Percentiles rank a stretch among this genome's conserved stretches.
phyloP scores from a whole-genome alignment of 2,888 invertebrate species.

The Pheosia gnoma region DNA sequence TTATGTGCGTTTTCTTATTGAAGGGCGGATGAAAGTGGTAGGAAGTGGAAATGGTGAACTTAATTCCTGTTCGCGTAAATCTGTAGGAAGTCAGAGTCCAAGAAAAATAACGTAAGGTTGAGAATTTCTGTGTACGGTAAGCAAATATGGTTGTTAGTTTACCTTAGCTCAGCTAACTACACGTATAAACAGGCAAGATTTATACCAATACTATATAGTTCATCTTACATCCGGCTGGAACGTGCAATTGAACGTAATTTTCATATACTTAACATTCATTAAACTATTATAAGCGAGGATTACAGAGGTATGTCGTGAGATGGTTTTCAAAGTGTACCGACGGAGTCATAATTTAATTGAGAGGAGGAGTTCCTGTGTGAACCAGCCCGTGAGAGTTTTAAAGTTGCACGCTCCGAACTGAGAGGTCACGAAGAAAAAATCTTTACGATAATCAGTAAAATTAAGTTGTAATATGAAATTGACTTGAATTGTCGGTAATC shows the following conservation, averaged over 20 bases:
- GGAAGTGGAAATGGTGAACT: too few species aligned
- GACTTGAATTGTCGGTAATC: background rate
- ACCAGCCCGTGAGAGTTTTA: conserved; percentile 48
- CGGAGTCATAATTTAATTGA: conserved; percentile 51
- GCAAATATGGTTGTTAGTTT: too few species aligned
- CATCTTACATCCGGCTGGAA: background rate
- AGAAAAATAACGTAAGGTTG: too few species aligned
- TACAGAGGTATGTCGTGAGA: conserved; percentile 48
- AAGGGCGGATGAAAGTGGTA: too few species aligned
- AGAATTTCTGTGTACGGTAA: too few species aligned
- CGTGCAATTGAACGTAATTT: conserved; percentile 4
- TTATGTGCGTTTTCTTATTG: too few species aligned
- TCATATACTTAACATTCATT: conserved; percentile 11
- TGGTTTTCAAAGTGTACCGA: conserved; percentile 51
- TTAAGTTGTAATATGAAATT: conserved; percentile 5
- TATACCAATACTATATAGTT: background rate
- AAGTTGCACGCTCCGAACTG: conserved; percentile 27
- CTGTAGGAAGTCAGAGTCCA: too few species aligned
- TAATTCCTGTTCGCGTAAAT: too few species aligned
- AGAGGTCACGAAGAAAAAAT: conserved; percentile 43
- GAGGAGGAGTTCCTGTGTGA: conserved; percentile 53
- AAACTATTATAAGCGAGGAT: conserved; percentile 31
- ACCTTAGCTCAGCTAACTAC: too few species aligned
- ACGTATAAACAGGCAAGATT: background rate
- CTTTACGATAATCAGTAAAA: conserved; percentile 33